Conservation (phyloP, 1,140 invertebrate species). For the Oscheius sp. region DNA sequence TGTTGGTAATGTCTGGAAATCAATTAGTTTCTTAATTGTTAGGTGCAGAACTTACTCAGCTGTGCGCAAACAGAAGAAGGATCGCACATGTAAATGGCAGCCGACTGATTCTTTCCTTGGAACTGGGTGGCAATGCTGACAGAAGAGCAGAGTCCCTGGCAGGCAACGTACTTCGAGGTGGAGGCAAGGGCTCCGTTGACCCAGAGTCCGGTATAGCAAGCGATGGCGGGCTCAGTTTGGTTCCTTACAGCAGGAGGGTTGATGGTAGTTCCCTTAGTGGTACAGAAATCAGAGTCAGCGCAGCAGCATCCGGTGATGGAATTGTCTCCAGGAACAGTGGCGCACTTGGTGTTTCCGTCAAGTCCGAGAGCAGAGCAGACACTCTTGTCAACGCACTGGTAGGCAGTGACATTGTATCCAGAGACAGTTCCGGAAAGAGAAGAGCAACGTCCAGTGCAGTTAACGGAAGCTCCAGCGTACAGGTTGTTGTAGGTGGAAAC, state of each 20-base stretch:
- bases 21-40: constrained; percentile 22
- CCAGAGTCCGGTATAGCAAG: not conserved
- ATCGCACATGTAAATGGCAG: constrained; percentile 25
- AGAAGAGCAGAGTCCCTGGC: constrained; percentile 17
- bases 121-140: constrained; percentile 10
- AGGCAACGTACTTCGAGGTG: not conserved
- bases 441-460: constrained; percentile 23
- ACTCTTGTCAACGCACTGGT: constrained; percentile 14
- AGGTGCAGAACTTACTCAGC: not conserved
- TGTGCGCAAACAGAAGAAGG: constrained; percentile 23
- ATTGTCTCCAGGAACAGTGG: constrained; percentile 8
- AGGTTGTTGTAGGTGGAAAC: not conserved
- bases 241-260: not conserved
- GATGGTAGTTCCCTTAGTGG: no score
- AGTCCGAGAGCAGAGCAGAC: constrained; percentile 5
- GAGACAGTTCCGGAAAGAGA: constrained; percentile 5
- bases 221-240: no score
- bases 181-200: not conserved
- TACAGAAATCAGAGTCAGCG: not conserved
- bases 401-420: constrained; percentile 16
- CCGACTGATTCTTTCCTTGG: not conserved
- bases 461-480: constrained; percentile 20
- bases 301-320: constrained; percentile 17
- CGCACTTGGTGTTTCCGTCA: constrained; percentile 17
- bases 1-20: not conserved